phyloP scores from a whole-genome alignment of 2,113 vertebrate genomes.

The Eudyptes chrysolophus region DNA sequence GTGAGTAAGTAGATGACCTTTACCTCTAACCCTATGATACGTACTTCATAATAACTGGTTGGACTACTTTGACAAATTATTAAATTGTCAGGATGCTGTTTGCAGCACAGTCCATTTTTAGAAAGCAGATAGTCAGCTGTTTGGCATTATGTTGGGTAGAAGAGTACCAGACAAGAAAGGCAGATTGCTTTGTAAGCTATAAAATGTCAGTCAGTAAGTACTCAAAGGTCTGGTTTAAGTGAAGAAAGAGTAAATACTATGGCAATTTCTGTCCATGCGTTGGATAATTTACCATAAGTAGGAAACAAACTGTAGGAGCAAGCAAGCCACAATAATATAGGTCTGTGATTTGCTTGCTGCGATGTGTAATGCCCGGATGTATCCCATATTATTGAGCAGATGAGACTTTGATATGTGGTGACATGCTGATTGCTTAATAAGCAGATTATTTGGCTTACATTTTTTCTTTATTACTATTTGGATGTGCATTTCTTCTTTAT shows the following conservation, averaged over 20 bases:
- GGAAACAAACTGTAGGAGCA: conserved; percentile 10
- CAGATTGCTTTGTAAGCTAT: conserved; percentile 71
- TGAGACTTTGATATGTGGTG: not conserved
- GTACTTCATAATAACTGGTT: conserved; percentile 63
- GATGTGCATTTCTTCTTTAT: not conserved
- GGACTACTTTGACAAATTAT: conserved; percentile 72
- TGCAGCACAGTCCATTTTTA: conserved; percentile 70
- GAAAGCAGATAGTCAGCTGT: conserved; percentile 74
- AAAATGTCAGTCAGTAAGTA: conserved; percentile 68
- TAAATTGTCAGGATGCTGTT: conserved; percentile 71
- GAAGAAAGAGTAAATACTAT: conserved; percentile 59
- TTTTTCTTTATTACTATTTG: not conserved
- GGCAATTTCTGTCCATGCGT: conserved; percentile 30
- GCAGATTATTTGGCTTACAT: not conserved
- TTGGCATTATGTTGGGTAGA: conserved; percentile 44
- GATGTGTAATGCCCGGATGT: not conserved
- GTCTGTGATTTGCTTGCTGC: not conserved
- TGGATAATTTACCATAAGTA: conserved; percentile 51
- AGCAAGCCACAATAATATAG: not conserved
- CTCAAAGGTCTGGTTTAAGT: conserved; percentile 33
- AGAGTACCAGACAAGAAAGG: conserved; percentile 36
- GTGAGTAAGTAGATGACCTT: conserved; percentile 51
- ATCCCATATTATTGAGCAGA: not conserved
- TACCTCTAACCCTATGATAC: conserved; percentile 70
- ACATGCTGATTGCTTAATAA: not conserved